These are phyloP conservation scores for Amblyteles armatorius DNA, from an alignment of 2,888 invertebrate genomes.

Conservation along the genomic window DNA sequence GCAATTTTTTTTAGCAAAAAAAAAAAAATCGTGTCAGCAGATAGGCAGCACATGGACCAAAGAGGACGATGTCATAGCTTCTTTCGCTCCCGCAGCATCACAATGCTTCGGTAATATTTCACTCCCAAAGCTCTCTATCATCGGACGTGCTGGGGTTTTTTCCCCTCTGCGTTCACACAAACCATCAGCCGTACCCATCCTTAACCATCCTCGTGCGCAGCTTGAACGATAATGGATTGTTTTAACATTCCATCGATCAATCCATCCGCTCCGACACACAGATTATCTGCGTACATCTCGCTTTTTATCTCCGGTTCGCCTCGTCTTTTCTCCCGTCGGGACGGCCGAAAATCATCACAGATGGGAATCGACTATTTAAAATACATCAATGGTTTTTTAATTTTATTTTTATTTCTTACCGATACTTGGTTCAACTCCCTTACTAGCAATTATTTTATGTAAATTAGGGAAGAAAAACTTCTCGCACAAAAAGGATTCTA, in stretches of 20 bases:
- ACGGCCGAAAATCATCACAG: conserved; percentile 18
- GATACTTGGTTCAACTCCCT: not conserved
- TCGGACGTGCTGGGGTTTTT: conserved; percentile 41
- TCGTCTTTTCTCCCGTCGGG: not conserved
- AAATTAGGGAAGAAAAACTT: not conserved
- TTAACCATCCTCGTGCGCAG: conserved; percentile 20
- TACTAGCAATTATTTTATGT: not conserved
- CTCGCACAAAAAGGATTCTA: not conserved
- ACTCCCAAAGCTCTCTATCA: conserved; percentile 45
- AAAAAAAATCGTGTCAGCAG: conserved; percentile 19
- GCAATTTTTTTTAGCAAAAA: conserved; percentile 8
- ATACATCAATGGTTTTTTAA: not conserved
- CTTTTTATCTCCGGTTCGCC: conserved; percentile 8
- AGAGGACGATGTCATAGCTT: conserved; percentile 13
- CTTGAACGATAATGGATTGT: conserved; percentile 55
- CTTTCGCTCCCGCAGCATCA: conserved; percentile 23
- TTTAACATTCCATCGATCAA: conserved; percentile 64
- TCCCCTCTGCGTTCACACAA: not conserved
- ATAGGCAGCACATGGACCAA: conserved; percentile 24
- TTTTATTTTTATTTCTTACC: not conserved
- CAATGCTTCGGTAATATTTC: conserved; percentile 52
- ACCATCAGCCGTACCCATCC: not conserved
- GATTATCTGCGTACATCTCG: conserved; percentile 8
- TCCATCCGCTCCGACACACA: conserved; percentile 46
- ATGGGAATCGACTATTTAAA: not conserved